These are phyloP conservation scores for Ianthella basta DNA, from an alignment of 37 sponge, comb jelly and placozoan species.

Conservation along the genomic window DNA sequence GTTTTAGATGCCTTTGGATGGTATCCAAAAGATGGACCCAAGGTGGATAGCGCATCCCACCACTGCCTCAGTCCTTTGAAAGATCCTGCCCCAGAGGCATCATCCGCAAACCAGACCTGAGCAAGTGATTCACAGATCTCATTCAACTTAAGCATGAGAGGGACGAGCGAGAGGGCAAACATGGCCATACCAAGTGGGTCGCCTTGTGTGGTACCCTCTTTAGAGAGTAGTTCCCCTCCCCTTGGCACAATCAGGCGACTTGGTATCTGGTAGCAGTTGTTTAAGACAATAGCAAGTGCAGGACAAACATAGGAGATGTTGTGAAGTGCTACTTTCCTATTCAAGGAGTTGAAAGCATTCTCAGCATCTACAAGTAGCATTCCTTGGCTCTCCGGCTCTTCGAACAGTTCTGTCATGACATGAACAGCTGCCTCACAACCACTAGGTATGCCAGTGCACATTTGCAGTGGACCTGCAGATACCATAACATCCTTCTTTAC, in stretches of 20 bases:
- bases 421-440: too few species aligned
- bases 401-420: too few species aligned
- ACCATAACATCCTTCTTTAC: too few species aligned
- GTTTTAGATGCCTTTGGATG: conserved; percentile 25
- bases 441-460: too few species aligned
- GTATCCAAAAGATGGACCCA: conserved; percentile 10
- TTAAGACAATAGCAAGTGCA: conserved; percentile 29
- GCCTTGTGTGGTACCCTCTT: conserved; percentile 56
- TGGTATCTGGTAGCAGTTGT: conserved; percentile 31
- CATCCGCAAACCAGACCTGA: conserved; percentile 20
- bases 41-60: neutral
- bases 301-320: conserved; percentile 43
- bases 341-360: conserved; percentile 33
- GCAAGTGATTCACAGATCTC: neutral
- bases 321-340: conserved; percentile 41
- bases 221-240: conserved; percentile 38
- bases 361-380: too few species aligned
- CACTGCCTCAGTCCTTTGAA: neutral
- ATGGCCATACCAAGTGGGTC: conserved; percentile 58
- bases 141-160: conserved; percentile 33
- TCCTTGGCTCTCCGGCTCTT: too few species aligned
- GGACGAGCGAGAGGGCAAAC: conserved; percentile 43
- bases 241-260: conserved; percentile 4
- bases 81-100: conserved; percentile 8
- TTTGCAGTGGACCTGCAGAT: too few species aligned